Conservation (phyloP, 1,140 invertebrate genomes). For the Drosophila novamexicana region DNA sequence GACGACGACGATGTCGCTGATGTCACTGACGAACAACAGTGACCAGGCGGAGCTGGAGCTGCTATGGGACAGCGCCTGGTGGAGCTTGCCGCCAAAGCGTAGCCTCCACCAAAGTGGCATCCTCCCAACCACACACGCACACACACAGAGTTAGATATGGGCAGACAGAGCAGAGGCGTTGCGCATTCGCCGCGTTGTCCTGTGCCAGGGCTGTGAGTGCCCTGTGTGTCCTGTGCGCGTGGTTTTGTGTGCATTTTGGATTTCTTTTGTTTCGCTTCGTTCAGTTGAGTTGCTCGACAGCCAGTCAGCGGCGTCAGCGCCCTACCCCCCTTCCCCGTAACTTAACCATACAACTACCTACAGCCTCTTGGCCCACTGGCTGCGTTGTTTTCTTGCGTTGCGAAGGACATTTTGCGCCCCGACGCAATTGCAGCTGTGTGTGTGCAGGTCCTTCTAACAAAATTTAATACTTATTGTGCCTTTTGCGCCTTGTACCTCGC, state of each 20-base stretch:
- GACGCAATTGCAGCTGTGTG: background rate
- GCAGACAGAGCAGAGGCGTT: slow-evolving; percentile 17
- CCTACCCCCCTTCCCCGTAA: slow-evolving; percentile 11
- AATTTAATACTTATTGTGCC: slow-evolving; percentile 80
- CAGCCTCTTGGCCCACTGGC: slow-evolving; percentile 23
- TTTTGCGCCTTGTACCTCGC: slow-evolving; percentile 39
- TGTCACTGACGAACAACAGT: slow-evolving; percentile 67
- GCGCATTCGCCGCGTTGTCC: slow-evolving; percentile 50
- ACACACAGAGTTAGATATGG: slow-evolving; percentile 2
- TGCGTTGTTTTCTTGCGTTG: slow-evolving; percentile 57
- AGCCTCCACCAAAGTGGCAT: slow-evolving; percentile 48
- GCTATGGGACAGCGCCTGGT: background rate
- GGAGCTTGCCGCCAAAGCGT: slow-evolving; percentile 48
- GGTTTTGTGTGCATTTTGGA: slow-evolving; percentile 76
- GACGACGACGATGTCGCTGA: slow-evolving; percentile 42
- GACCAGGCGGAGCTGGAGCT: slow-evolving; percentile 24
- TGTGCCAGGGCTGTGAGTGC: slow-evolving; percentile 30
- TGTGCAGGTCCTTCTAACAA: slow-evolving; percentile 72
- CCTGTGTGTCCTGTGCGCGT: slow-evolving; percentile 36
- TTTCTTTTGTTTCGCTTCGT: slow-evolving; percentile 72
- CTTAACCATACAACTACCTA: background rate
- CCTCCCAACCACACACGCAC: slow-evolving; percentile 9
- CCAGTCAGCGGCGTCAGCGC: slow-evolving; percentile 76
- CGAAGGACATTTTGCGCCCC: slow-evolving; percentile 67
- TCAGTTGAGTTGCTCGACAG: slow-evolving; percentile 70